Conservation (phyloP, 1,140 invertebrate genomes). For the Venturia canescens region DNA sequence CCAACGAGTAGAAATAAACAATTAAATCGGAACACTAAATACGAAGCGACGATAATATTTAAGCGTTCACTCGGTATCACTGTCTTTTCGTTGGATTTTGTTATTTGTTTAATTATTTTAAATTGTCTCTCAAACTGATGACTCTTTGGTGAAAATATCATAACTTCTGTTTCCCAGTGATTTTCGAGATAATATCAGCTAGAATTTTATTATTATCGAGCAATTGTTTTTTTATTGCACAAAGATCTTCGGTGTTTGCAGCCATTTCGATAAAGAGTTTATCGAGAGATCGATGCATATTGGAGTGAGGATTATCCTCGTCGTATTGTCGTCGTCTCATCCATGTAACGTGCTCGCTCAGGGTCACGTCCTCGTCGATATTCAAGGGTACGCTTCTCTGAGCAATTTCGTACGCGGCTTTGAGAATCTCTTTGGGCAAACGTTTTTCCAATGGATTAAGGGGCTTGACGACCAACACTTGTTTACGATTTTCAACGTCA, state of each 20-base stretch:
- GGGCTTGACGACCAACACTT: constrained; percentile 80
- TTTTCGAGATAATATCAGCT: constrained; percentile 60
- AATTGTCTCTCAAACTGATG: not conserved
- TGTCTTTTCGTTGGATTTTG: too few relatives aligned
- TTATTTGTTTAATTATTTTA: too few relatives aligned
- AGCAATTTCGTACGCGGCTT: constrained; percentile 80
- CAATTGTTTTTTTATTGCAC: constrained; percentile 65
- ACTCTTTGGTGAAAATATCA: constrained; percentile 11
- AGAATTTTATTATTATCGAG: constrained; percentile 68
- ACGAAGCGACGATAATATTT: not conserved
- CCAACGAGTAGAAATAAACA: not conserved
- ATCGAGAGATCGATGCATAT: constrained; percentile 58
- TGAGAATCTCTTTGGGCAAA: constrained; percentile 81
- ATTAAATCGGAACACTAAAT: constrained; percentile 34
- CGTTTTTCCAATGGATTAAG: constrained; percentile 82
- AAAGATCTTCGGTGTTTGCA: constrained; percentile 67
- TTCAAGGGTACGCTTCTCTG: constrained; percentile 70
- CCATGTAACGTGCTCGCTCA: constrained; percentile 62
- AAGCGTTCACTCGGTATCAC: too few relatives aligned
- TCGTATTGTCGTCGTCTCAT: constrained; percentile 62
- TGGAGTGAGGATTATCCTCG: constrained; percentile 54
- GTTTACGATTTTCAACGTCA: constrained; percentile 71
- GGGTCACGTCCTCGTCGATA: constrained; percentile 62
- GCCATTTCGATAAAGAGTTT: constrained; percentile 64
- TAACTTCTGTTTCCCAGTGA: constrained; percentile 45